These are phyloP conservation scores for Stegostoma tigrinum DNA, from an alignment of 2,113 vertebrate species.

Conservation along the genomic window DNA sequence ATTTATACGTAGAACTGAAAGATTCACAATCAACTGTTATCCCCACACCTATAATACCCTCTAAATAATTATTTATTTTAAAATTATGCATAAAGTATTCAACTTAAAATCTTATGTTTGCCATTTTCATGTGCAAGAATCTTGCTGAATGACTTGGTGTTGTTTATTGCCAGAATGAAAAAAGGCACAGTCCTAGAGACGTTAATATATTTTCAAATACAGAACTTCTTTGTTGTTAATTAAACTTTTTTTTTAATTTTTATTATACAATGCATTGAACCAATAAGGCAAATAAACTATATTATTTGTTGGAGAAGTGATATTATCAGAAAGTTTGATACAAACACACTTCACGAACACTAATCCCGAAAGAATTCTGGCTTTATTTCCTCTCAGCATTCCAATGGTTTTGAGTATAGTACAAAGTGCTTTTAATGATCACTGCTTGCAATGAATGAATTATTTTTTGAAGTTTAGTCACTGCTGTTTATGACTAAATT, in stretches of 20 bases:
- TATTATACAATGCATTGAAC: neutral
- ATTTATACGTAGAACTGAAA: neutral
- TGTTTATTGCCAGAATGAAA: neutral
- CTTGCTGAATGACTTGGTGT: neutral
- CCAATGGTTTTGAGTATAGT: neutral
- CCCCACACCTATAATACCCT: neutral
- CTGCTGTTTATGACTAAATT: neutral
- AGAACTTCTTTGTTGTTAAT: neutral
- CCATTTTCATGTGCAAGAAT: neutral
- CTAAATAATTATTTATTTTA: neutral
- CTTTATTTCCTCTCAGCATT: conserved; percentile 2
- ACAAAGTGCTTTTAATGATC: neutral
- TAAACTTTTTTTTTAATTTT: conserved; percentile 14
- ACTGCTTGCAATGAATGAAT: neutral
- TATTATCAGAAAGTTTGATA: conserved; percentile 16
- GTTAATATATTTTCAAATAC: conserved; percentile 31
- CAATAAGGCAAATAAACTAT: conserved; percentile 20
- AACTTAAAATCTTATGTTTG: conserved; percentile 23
- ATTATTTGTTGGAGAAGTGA: conserved; percentile 16
- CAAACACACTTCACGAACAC: neutral
- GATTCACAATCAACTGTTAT: neutral
- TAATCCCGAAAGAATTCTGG: neutral
- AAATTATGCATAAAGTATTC: neutral
- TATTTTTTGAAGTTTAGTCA: neutral
- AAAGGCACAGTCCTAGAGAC: neutral